A percentile compares a stretch with the other conserved stretches of the same genome.
Conservation (phyloP, 2,797 vertebrate species). For the Argyrosomus regius region DNA sequence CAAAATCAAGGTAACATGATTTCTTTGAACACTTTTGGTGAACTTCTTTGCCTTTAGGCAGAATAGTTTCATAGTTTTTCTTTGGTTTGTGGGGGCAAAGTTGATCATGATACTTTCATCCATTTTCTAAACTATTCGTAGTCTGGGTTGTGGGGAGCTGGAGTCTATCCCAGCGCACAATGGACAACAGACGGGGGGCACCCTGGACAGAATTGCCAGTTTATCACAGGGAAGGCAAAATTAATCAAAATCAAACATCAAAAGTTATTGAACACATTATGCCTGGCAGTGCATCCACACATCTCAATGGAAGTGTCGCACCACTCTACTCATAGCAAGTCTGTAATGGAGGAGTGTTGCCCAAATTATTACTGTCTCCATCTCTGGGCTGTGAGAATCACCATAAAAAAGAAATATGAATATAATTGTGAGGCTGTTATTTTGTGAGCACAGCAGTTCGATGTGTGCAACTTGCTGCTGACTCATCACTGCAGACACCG, state of each 20-base stretch:
- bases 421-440: slow-evolving; percentile 26
- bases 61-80: not conserved
- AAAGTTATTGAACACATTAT: slow-evolving; percentile 22
- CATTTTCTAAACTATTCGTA: not conserved
- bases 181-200: not conserved
- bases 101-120: not conserved
- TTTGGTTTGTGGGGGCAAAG: slow-evolving; percentile 23
- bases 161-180: not conserved
- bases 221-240: slow-evolving; percentile 14
- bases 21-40: slow-evolving; percentile 1
- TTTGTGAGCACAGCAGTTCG: slow-evolving; percentile 42
- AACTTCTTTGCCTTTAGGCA: not conserved
- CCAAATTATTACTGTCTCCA: slow-evolving; percentile 30
- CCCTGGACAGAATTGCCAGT: not conserved
- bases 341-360: slow-evolving; percentile 4
- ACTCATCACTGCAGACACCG: slow-evolving; percentile 37
- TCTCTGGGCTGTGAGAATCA: slow-evolving; percentile 21
- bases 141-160: not conserved
- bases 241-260: slow-evolving; percentile 33
- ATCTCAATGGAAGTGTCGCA: slow-evolving; percentile 1
- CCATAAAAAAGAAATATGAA: slow-evolving; percentile 29
- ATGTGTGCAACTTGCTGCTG: slow-evolving; percentile 44
- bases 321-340: slow-evolving; percentile 5
- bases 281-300: slow-evolving; percentile 6
- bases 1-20: not conserved